Percentiles rank a stretch among this genome's conserved stretches.
phyloP scores from a whole-genome alignment of 23 tunicate genomes.

The Trididemnum clinides region DNA sequence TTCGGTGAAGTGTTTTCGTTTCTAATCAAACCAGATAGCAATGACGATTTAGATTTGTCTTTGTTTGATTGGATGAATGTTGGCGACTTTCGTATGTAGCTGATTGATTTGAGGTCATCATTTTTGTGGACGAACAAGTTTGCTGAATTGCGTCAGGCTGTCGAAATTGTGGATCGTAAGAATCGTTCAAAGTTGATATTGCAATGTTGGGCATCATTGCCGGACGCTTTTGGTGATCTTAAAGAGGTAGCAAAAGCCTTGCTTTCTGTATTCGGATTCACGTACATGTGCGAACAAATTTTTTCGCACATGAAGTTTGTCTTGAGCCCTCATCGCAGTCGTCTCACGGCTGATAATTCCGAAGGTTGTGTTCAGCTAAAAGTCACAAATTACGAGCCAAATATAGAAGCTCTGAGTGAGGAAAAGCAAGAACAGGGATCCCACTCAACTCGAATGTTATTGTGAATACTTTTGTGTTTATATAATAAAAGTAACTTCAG shows the following conservation, averaged over 20 bases:
- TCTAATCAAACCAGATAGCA: slow-evolving; percentile 73
- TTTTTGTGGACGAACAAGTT: slow-evolving; percentile 58
- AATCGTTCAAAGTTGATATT: slow-evolving; percentile 44
- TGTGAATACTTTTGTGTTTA: slow-evolving; percentile 45
- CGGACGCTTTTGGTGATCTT: slow-evolving; percentile 52
- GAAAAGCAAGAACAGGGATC: slow-evolving; percentile 58
- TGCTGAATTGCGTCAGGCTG: slow-evolving; percentile 60
- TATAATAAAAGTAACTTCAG: slow-evolving; percentile 52
- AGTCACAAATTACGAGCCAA: slow-evolving; percentile 42
- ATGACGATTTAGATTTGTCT: slow-evolving; percentile 60
- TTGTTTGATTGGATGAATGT: slow-evolving; percentile 60
- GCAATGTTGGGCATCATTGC: slow-evolving; percentile 71
- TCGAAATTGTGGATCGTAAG: slow-evolving; percentile 42
- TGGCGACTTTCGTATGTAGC: slow-evolving; percentile 67
- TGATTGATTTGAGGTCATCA: slow-evolving; percentile 52
- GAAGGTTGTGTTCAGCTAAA: slow-evolving; percentile 58
- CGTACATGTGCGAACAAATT: slow-evolving; percentile 61
- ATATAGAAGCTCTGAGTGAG: slow-evolving; percentile 46
- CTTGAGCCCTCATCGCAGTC: slow-evolving; percentile 57
- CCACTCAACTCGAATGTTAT: slow-evolving; percentile 34
- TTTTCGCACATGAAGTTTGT: slow-evolving; percentile 50
- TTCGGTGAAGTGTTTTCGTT: slow-evolving; percentile 60
- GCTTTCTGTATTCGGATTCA: slow-evolving; percentile 66
- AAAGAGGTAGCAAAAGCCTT: slow-evolving; percentile 61
- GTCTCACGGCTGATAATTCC: slow-evolving; percentile 51